Evolutionary conservation across 2,113 vertebrate genomes (phyloP).

Genomic region (Callipepla squamata): DNA sequence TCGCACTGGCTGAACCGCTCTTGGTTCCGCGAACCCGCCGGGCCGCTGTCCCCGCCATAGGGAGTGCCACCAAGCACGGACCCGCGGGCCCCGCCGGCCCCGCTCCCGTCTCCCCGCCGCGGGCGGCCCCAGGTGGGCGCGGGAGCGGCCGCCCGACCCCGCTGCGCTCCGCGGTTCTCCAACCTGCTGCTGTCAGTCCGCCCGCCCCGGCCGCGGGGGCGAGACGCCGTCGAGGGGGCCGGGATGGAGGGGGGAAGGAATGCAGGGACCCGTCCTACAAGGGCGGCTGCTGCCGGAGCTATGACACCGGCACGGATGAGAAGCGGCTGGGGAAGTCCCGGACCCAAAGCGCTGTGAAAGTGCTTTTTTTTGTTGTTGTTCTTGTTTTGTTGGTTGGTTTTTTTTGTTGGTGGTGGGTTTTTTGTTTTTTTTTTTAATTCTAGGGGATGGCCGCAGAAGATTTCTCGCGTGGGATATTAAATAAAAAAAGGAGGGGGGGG

Average conservation of each 20-base stretch:
- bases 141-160: neutral
- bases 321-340: neutral
- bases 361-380: neutral
- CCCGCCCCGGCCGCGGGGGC: neutral
- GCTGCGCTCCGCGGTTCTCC: neutral
- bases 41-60: neutral
- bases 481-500: neutral
- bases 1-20: neutral
- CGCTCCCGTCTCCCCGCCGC: neutral
- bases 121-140: neutral
- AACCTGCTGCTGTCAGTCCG: conserved; percentile 64
- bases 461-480: neutral
- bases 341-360: neutral
- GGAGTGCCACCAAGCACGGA: neutral
- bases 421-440: neutral
- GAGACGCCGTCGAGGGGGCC: neutral
- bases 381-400: too few species aligned
- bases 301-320: neutral
- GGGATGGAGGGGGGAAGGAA: neutral
- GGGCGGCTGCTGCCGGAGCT: neutral
- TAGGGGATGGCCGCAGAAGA: neutral
- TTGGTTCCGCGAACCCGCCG: neutral
- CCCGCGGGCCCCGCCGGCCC: neutral
- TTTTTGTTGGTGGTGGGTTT: neutral
- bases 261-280: neutral